Evolutionary conservation across 2,797 vertebrate genomes (phyloP).

Genomic region (Semaprochilodus insignis): DNA sequence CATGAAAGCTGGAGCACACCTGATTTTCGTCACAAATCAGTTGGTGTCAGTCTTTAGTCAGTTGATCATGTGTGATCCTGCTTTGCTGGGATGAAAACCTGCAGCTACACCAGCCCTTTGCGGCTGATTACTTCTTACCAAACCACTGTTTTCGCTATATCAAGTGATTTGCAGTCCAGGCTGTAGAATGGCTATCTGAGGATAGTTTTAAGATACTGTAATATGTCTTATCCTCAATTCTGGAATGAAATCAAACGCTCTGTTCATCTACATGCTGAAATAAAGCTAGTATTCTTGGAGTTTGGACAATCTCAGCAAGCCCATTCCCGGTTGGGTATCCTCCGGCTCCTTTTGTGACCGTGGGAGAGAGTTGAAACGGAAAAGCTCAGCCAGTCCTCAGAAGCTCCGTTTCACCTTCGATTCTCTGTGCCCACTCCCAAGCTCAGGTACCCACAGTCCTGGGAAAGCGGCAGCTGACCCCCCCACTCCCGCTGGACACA

Average conservation of each 20-base stretch:
- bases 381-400: conserved; percentile 46
- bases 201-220: too few species aligned
- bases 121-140: not conserved
- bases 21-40: too few species aligned
- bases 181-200: not conserved
- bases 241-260: not conserved
- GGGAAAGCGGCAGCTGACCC: conserved; percentile 49
- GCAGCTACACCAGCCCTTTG: too few species aligned
- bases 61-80: too few species aligned
- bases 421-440: conserved; percentile 44
- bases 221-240: not conserved
- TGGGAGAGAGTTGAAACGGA: conserved; percentile 51
- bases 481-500: conserved; percentile 38
- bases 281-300: not conserved
- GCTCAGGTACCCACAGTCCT: conserved; percentile 52
- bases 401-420: conserved; percentile 53
- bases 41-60: too few species aligned
- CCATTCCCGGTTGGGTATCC: conserved; percentile 38
- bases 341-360: conserved; percentile 49
- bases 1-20: too few species aligned
- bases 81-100: too few species aligned
- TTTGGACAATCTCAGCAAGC: not conserved
- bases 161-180: not conserved
- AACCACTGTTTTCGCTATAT: not conserved
- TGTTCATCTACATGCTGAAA: not conserved